Evolutionary conservation across 2,797 vertebrate genomes (phyloP).

Genomic region (Diplodus sargus): DNA sequence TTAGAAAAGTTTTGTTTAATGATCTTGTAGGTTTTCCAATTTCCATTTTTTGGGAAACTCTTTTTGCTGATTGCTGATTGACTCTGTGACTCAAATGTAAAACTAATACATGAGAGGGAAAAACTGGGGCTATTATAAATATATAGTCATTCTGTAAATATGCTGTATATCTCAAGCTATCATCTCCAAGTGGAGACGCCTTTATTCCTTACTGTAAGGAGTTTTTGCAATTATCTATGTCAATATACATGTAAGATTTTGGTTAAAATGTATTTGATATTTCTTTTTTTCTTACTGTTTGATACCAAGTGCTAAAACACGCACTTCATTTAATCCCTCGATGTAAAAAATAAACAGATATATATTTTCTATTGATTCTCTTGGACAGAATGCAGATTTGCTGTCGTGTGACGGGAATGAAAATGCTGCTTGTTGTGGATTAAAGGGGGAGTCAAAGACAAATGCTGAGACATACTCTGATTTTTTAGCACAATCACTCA

Average conservation of each 20-base stretch:
- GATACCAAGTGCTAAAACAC: conserved; percentile 2
- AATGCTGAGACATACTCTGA: conserved; percentile 66
- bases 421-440: conserved; percentile 57
- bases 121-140: not conserved
- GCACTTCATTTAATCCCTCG: too few species aligned
- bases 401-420: conserved; percentile 23
- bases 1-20: not conserved
- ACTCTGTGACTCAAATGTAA: not conserved
- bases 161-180: conserved; percentile 12
- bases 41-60: too few species aligned
- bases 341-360: not conserved
- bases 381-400: conserved; percentile 13
- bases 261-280: conserved; percentile 46
- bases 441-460: conserved; percentile 62
- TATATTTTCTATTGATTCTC: conserved; percentile 4
- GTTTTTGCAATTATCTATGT: conserved; percentile 38
- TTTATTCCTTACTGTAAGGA: conserved; percentile 57
- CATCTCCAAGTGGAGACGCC: conserved; percentile 56
- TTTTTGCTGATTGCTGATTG: not conserved
- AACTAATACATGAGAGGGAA: not conserved
- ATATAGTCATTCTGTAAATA: conserved; percentile 22
- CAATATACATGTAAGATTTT: conserved; percentile 36
- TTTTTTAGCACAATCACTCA: conserved; percentile 73
- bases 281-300: conserved; percentile 35
- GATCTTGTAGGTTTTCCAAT: not conserved